phyloP scores from a whole-genome alignment of 2,888 invertebrate species.

The Caprella mutica region DNA sequence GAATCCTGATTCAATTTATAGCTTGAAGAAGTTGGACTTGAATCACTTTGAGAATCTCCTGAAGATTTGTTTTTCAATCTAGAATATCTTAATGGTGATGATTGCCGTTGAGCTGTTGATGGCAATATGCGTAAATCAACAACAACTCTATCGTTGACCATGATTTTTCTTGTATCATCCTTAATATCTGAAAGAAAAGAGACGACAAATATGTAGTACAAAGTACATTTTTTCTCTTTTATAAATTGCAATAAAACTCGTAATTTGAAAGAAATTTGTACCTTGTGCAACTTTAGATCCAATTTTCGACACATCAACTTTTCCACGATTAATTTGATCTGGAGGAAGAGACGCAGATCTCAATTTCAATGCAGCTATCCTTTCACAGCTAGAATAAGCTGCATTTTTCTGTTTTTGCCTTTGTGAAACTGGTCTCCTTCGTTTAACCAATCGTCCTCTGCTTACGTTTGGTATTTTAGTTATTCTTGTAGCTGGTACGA shows the following conservation, averaged over 20 bases:
- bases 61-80: too few relatives aligned
- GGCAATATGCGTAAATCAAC: constrained; percentile 25
- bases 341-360: constrained; percentile 30
- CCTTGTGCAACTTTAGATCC: constrained; percentile 20
- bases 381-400: too few relatives aligned
- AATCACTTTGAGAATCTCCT: too few relatives aligned
- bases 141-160: constrained; percentile 21
- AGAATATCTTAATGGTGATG: too few relatives aligned
- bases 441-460: background rate
- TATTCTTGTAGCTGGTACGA: constrained; percentile 29
- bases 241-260: background rate
- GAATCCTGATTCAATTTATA: too few relatives aligned
- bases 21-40: too few relatives aligned
- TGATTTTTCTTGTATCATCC: constrained; percentile 22
- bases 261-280: background rate
- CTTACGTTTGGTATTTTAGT: constrained; percentile 31
- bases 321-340: constrained; percentile 22
- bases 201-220: too few relatives aligned
- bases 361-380: too few relatives aligned
- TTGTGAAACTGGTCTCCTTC: too few relatives aligned
- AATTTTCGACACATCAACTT: constrained; percentile 27
- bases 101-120: too few relatives aligned
- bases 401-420: too few relatives aligned
- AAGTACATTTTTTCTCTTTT: too few relatives aligned
- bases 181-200: constrained; percentile 20